phyloP scores from a whole-genome alignment of 2,888 invertebrate genomes.

The Cloeon dipterum region DNA sequence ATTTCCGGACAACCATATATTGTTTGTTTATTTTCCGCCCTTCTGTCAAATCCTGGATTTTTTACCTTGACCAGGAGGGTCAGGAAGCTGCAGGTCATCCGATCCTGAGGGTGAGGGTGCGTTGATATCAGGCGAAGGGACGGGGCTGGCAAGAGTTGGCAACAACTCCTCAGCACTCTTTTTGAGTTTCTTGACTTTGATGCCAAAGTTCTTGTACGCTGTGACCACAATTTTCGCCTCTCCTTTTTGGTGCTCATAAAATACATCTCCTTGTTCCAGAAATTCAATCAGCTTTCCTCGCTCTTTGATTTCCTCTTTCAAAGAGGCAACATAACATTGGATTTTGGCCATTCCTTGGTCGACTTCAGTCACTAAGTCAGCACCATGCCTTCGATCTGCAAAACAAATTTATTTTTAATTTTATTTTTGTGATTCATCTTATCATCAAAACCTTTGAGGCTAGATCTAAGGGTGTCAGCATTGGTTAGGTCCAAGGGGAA shows the following conservation, averaged over 20 bases:
- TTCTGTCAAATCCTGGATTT: no score
- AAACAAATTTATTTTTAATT: no score
- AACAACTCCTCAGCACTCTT: constrained; percentile 64
- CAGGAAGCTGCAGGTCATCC: constrained; percentile 54
- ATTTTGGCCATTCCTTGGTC: constrained; percentile 59
- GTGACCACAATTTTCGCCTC: constrained; percentile 92
- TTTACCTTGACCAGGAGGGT: constrained; percentile 15
- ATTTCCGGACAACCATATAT: no score
- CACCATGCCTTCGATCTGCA: constrained; percentile 59
- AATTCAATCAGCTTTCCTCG: constrained; percentile 52
- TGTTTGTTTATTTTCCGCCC: no score
- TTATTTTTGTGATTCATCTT: no score
- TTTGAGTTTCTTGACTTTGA: constrained; percentile 63
- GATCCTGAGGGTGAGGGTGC: constrained; percentile 63
- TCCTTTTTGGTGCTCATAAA: constrained; percentile 71
- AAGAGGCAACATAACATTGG: constrained; percentile 54
- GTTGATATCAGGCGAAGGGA: constrained; percentile 35
- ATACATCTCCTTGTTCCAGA: constrained; percentile 59
- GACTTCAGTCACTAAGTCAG: constrained; percentile 69
- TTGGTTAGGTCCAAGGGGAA: constrained; percentile 46
- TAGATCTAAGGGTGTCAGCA: constrained; percentile 50
- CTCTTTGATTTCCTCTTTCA: constrained; percentile 64
- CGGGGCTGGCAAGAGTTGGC: constrained; percentile 38
- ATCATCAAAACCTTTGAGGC: constrained; percentile 44
- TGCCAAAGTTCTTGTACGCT: constrained; percentile 86